These are phyloP conservation scores for Neomorphus geoffroyi DNA, from an alignment of 2,797 vertebrate species.

Conservation along the genomic window DNA sequence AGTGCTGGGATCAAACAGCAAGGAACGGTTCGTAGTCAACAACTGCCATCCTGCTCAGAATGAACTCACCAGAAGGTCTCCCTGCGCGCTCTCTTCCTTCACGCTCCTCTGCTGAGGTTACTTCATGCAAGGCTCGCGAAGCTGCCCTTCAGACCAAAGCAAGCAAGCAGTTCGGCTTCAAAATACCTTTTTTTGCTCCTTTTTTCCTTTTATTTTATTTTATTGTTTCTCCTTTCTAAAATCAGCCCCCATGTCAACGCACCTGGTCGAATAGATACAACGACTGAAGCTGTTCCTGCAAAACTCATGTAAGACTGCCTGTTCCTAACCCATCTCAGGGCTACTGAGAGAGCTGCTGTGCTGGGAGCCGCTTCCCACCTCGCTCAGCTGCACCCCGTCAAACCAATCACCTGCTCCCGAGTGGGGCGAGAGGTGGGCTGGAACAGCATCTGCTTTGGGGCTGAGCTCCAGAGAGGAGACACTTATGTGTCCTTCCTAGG, in stretches of 20 bases:
- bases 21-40: neutral
- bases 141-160: neutral
- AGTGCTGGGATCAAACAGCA: neutral
- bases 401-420: neutral
- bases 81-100: neutral
- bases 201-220: too few species aligned
- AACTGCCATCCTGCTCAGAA: neutral
- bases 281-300: neutral
- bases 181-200: neutral
- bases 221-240: neutral
- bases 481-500: neutral
- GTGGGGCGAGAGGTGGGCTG: neutral
- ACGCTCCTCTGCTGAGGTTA: neutral
- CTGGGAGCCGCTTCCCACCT: neutral
- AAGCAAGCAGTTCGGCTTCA: neutral
- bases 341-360: neutral
- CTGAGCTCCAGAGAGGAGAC: neutral
- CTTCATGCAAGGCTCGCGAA: neutral
- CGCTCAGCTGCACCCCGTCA: neutral
- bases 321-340: neutral
- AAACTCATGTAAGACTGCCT: neutral
- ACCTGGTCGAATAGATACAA: neutral
- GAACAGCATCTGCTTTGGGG: neutral
- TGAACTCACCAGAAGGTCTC: neutral
- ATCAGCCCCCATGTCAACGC: neutral